Percentiles rank a stretch among this genome's conserved stretches.
Evolutionary conservation across 2,113 vertebrate genomes (phyloP).

Genomic region (Australoheros scitulus): DNA sequence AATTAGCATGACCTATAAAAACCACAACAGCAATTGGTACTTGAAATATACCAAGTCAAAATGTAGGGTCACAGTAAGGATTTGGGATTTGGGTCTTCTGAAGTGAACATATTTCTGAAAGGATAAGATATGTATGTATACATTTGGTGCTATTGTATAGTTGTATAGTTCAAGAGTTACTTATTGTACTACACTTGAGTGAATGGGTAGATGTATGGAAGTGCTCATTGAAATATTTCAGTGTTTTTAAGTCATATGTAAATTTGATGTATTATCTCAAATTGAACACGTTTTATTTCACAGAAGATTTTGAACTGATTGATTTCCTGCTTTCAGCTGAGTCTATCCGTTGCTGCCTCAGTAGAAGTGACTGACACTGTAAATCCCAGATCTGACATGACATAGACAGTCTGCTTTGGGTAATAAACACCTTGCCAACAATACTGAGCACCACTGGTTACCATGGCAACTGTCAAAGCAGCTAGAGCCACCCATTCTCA

Average conservation of each 20-base stretch:
- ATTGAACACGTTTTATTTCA: neutral
- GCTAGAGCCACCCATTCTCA: conserved; percentile 12
- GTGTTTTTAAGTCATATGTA: neutral
- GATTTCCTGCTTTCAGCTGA: neutral
- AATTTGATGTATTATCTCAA: neutral
- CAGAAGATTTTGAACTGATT: neutral
- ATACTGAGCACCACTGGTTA: conserved; percentile 51
- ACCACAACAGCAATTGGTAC: neutral
- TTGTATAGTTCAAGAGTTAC: too few species aligned
- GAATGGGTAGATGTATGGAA: neutral
- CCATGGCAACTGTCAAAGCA: conserved; percentile 62
- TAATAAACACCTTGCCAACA: conserved; percentile 49
- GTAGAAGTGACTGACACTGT: conserved; percentile 10
- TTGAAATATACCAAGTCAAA: neutral
- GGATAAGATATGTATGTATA: too few species aligned
- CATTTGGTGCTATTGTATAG: neutral
- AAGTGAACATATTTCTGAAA: neutral
- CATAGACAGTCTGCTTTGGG: conserved; percentile 34
- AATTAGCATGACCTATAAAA: neutral
- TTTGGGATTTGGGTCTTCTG: neutral
- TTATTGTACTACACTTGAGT: neutral
- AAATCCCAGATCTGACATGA: conserved; percentile 34
- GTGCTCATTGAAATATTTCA: fast-evolving
- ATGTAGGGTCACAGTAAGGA: neutral
- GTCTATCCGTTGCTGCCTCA: neutral